A percentile compares a stretch with the other conserved stretches of the same genome.
Evolutionary conservation across 2,797 vertebrate genomes (phyloP).

Genomic region (Florisuga fusca): DNA sequence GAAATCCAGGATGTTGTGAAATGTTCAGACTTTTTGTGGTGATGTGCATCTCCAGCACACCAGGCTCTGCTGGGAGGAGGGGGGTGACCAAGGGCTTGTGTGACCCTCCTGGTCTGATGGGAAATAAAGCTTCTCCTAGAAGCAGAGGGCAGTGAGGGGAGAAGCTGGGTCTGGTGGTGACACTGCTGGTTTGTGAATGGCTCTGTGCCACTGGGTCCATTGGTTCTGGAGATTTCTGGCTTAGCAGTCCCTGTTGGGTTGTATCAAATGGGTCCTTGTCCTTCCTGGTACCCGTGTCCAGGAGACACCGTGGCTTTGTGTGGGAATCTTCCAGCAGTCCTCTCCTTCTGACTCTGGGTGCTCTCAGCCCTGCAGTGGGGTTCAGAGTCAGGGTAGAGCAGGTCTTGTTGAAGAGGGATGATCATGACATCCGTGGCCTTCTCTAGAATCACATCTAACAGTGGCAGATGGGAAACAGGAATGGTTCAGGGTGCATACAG

Average conservation of each 20-base stretch:
- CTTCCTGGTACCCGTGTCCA: fast-evolving
- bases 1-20: constrained; percentile 35
- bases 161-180: fast-evolving
- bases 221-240: not conserved
- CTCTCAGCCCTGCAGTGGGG: not conserved
- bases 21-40: not conserved
- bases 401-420: not conserved
- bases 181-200: not conserved
- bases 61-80: not conserved
- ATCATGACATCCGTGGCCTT: not conserved
- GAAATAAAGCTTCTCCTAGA: not conserved
- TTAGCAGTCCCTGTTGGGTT: not conserved
- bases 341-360: not conserved
- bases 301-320: fast-evolving
- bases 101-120: not conserved
- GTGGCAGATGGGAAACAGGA: not conserved
- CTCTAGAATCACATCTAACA: not conserved
- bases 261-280: not conserved
- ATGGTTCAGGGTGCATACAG: not conserved
- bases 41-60: not conserved
- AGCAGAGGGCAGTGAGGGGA: not conserved
- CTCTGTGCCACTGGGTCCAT: not conserved
- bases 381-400: too few relatives aligned
- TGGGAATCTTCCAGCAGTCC: not conserved
- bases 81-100: fast-evolving